Base-by-base conservation (phyloP, 2,888 invertebrate species). In the Chrysolina americana region DNA sequence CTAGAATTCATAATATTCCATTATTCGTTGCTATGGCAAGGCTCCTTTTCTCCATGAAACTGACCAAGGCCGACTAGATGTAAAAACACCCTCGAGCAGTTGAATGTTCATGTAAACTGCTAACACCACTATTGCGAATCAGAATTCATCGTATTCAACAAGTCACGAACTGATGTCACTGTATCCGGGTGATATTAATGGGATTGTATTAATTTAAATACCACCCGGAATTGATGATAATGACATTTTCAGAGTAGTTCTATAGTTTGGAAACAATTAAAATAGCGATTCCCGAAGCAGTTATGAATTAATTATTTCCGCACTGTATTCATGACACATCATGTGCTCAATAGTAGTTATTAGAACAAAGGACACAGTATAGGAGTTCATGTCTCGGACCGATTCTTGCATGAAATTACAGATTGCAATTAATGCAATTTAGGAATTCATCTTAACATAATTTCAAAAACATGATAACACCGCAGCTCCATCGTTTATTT, bases 181-280 rank as follows among this genome's bases (percentile, higher is more conserved):
- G 13, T 15, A 64, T 17, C 6, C 36, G 15, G 5, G 4, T 19
- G 21, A 44, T 64, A 47, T 47, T 47, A 47, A 47, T n/a, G 47
- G 15, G 41, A 36, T 64, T n/a, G 36, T 64, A 64, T 41, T 41
- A 10, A 64, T n/a, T 64, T 64, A 64, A 64, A 41, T n/a, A 64
- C 41, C 64, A n/a, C 41, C 13, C 28, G 19, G 41, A 41, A 64
- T 41, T 53, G 53, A 64, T 64, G 44, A 41, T 44, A 64, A 64
- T 64, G 19, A 64, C 41, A 17, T 64, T 44, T 64, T 44, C 36
- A 17, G 44, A 21, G 19, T 36, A 64, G 36, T 8, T 17, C 21
- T 41, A 17, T 13, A 44, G 19, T 44, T 44, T 41, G 2, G 64
- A 44, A 41, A 64, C 8, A 19, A 64, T 44, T 19, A 11, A 15